These are phyloP conservation scores for Leucoma salicis DNA, from an alignment of 2,888 invertebrate genomes.

Conservation along the genomic window DNA sequence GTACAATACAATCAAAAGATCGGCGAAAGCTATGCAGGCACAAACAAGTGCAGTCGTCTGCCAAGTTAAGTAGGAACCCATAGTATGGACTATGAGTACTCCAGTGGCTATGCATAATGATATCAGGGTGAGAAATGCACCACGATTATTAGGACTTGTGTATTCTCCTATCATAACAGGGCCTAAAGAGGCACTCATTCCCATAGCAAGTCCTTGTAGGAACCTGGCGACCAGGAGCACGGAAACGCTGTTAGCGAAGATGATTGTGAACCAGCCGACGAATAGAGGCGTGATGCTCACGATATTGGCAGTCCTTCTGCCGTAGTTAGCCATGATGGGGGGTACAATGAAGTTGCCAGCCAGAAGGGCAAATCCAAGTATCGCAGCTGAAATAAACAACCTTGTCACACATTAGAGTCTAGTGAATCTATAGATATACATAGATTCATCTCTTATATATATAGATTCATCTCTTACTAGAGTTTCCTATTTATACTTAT, in stretches of 20 bases:
- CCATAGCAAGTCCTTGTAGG: constrained; percentile 66
- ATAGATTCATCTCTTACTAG: no score
- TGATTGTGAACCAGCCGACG: constrained; percentile 76
- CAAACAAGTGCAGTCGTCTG: constrained; percentile 72
- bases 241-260: constrained; percentile 47
- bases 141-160: constrained; percentile 79
- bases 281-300: constrained; percentile 64
- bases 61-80: constrained; percentile 83
- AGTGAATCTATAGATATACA: no score
- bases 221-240: constrained; percentile 48
- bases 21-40: constrained; percentile 59
- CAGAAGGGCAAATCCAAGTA: constrained; percentile 48
- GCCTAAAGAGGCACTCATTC: constrained; percentile 65
- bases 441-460: no score
- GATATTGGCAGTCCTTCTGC: constrained; percentile 72
- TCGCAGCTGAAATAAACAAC: constrained; percentile 47
- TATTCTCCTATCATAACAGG: constrained; percentile 78
- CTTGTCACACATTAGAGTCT: no score
- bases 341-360: constrained; percentile 49
- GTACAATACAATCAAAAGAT: constrained; percentile 55
- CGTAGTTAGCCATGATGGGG: constrained; percentile 72
- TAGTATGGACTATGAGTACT: constrained; percentile 78
- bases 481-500: no score
- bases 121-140: constrained; percentile 79
- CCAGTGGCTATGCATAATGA: constrained; percentile 81